Base-by-base conservation (phyloP, 2,888 invertebrate genomes). In the Charanyca ferruginea region DNA sequence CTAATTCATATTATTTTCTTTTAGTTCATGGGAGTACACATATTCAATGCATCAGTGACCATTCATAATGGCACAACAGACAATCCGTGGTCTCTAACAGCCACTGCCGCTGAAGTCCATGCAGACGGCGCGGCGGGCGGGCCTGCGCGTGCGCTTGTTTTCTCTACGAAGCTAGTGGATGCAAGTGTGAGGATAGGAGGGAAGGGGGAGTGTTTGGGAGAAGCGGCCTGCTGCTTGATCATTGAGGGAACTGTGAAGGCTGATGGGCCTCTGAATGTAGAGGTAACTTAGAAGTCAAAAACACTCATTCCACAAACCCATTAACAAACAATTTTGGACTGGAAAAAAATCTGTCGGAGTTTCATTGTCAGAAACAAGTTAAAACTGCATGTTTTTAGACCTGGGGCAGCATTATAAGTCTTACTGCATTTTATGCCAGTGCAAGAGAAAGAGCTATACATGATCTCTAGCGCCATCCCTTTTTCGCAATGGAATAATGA, bases 1-100 rank as follows among this genome's bases (percentile, higher is more conserved):
- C n/a, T n/a, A n/a, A n/a, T n/a, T n/a, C n/a, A n/a, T n/a, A 42
- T 18, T 20, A 18, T 57, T 42, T 42, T 41, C 23, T 49, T 73
- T 89, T 45, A 98, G 97, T 98, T 98, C 89, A 98, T 98, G 97
- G 98, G 98, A 13, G 96, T 98, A 22, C 98, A 98, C 87, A 96
- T 98, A 61, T 97, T 97, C 86, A 97, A 98, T 94, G 98, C 88
- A 87, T 97, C 88, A 94, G 96, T 93, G 1, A 91, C 83, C 2
- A 83, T 94, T 20, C 81, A 86, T 41, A 87, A 83, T 65, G 85
- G 83, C 2, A 79, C 83, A 93, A 95, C 96, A 66, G 96, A 96
- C 53, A 97, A 97, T 23, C 97, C 97, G 9, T 98, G 97, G 96
- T 93, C 97, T 25, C 93, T 97, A 3, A 97, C 97, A 83, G 97